Conservation (phyloP, 2,888 invertebrate species). For the Agriopis leucophaearia region DNA sequence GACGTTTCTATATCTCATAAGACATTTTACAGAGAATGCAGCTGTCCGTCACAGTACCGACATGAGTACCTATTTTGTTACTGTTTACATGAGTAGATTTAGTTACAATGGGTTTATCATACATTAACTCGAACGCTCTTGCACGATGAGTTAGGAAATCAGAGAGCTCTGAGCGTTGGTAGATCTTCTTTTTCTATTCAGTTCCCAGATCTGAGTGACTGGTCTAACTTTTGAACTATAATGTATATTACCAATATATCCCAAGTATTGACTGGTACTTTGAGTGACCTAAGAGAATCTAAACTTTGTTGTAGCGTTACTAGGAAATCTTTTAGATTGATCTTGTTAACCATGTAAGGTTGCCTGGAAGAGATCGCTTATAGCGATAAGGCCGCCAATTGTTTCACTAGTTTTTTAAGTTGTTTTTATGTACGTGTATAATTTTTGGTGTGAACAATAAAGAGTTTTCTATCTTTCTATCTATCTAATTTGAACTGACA, state of each 20-base stretch:
- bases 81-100: neutral
- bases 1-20: slow-evolving; percentile 6
- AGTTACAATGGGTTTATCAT: neutral
- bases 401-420: no score
- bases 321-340: neutral
- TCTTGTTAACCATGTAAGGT: neutral
- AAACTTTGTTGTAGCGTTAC: neutral
- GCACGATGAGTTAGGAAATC: neutral
- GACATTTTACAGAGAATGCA: slow-evolving; percentile 5
- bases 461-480: no score
- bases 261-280: neutral
- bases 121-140: slow-evolving; percentile 5
- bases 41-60: neutral
- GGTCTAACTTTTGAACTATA: neutral
- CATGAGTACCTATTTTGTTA: neutral
- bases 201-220: slow-evolving; percentile 8
- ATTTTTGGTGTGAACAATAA: no score
- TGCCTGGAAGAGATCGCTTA: no score
- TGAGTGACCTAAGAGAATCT: neutral
- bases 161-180: neutral
- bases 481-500: no score
- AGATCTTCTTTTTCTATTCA: neutral
- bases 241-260: neutral
- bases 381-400: no score
- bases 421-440: no score